phyloP scores from a whole-genome alignment of 2,888 invertebrate genomes.

The Carpatolechia fugitivella region DNA sequence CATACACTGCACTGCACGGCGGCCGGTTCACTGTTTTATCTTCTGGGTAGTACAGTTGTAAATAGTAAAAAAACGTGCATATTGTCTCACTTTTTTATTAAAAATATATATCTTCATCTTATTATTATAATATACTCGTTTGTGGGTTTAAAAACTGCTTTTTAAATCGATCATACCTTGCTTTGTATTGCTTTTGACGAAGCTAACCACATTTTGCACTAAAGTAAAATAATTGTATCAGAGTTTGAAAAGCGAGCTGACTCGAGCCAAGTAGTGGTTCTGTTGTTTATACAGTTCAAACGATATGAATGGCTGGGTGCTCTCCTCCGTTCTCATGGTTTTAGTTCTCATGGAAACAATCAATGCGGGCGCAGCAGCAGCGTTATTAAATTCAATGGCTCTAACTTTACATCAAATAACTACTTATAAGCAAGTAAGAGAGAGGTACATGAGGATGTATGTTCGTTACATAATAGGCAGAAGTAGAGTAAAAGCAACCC shows the following conservation, averaged over 20 bases:
- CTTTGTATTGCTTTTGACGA: neutral
- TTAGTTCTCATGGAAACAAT: slow-evolving; percentile 68
- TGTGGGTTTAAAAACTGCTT: too few species aligned
- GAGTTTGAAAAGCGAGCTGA: neutral
- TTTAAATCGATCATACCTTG: too few species aligned
- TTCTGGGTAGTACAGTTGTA: slow-evolving; percentile 30
- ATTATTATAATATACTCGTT: too few species aligned
- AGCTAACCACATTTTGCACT: neutral
- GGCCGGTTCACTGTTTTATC: slow-evolving; percentile 49
- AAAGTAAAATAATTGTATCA: slow-evolving; percentile 7
- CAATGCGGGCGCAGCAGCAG: slow-evolving; percentile 53
- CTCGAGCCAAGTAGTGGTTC: slow-evolving; percentile 27
- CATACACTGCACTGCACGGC: slow-evolving; percentile 50
- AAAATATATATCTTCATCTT: neutral
- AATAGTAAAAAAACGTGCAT: slow-evolving; percentile 3
- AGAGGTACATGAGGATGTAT: slow-evolving; percentile 23
- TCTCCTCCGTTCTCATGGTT: slow-evolving; percentile 60
- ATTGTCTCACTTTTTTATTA: neutral
- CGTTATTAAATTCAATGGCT: slow-evolving; percentile 52
- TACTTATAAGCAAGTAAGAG: slow-evolving; percentile 25
- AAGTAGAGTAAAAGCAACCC: neutral
- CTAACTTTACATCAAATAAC: slow-evolving; percentile 42
- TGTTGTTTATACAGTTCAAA: slow-evolving; percentile 40
- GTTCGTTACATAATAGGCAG: neutral
- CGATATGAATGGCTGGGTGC: slow-evolving; percentile 49